Evolutionary conservation across 2,797 vertebrate species (phyloP).

Genomic region (Xiphorhynchus erythropygius): DNA sequence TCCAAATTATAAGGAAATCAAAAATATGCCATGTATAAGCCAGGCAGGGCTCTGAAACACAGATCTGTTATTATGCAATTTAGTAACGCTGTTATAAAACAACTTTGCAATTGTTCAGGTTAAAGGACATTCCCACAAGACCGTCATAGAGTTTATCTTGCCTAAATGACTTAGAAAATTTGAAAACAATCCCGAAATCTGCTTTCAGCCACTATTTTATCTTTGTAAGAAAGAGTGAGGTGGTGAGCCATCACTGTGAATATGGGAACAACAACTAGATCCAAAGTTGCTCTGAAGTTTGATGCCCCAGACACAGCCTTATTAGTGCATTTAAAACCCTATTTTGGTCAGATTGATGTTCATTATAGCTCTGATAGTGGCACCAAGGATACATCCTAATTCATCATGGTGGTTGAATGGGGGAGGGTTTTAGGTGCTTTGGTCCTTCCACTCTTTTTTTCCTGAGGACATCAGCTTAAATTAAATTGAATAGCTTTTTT

Average conservation of each 20-base stretch:
- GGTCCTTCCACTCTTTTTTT: rapidly evolving
- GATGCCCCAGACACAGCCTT: too few species aligned
- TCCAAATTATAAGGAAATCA: not conserved
- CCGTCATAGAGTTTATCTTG: not conserved
- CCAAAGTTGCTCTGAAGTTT: not conserved
- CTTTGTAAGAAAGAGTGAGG: not conserved
- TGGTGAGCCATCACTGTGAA: not conserved
- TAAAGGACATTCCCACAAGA: not conserved
- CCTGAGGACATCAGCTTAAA: not conserved
- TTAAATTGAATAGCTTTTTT: not conserved
- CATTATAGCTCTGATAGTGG: not conserved
- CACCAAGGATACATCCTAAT: not conserved
- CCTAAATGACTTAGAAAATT: not conserved
- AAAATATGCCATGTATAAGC: not conserved
- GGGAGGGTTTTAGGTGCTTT: rapidly evolving
- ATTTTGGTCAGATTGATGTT: not conserved
- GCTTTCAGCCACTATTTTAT: not conserved
- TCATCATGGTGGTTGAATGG: rapidly evolving
- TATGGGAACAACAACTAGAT: not conserved
- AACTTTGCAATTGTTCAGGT: not conserved
- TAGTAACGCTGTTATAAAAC: not conserved
- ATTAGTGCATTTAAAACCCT: rapidly evolving
- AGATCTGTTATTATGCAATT: not conserved
- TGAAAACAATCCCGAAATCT: not conserved
- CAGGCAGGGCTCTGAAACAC: not conserved